Evolutionary conservation across 2,888 invertebrate species (phyloP).

Genomic region (Chalcosyrphus nemorum): DNA sequence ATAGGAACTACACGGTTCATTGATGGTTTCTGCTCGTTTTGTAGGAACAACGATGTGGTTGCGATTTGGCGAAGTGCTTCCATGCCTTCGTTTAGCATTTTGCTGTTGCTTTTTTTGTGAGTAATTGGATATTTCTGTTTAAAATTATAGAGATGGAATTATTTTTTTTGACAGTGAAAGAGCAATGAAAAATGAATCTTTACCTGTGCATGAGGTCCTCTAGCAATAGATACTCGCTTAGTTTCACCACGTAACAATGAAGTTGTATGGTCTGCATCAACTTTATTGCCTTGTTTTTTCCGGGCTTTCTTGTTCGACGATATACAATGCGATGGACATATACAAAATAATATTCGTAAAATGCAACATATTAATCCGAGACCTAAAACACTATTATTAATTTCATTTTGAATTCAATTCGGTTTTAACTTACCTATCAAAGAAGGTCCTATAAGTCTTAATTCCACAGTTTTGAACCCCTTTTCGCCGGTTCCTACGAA

Average conservation of each 20-base stretch:
- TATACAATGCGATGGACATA: slow-evolving; percentile 90
- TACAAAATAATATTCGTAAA: slow-evolving; percentile 91
- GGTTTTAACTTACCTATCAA: slow-evolving; percentile 84
- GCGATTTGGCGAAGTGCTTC: slow-evolving; percentile 82
- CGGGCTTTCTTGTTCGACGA: slow-evolving; percentile 86
- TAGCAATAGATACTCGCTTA: slow-evolving; percentile 81
- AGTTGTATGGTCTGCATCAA: slow-evolving; percentile 82
- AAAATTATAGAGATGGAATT: slow-evolving; percentile 34
- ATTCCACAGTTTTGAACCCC: slow-evolving; percentile 92
- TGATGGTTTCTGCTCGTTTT: slow-evolving; percentile 82
- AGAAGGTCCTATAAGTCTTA: slow-evolving; percentile 93
- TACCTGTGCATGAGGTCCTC: slow-evolving; percentile 80
- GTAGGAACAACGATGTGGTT: slow-evolving; percentile 82
- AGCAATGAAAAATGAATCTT: neutral
- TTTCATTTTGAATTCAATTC: neutral
- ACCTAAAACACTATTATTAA: slow-evolving; percentile 79
- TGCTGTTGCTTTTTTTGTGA: slow-evolving; percentile 80
- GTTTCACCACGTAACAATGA: slow-evolving; percentile 81
- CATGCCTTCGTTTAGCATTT: slow-evolving; percentile 82
- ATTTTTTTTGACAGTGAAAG: neutral
- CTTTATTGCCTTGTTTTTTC: slow-evolving; percentile 82
- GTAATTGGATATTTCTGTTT: slow-evolving; percentile 80
- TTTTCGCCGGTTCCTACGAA: slow-evolving; percentile 96
- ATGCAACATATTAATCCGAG: slow-evolving; percentile 92
- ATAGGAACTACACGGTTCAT: slow-evolving; percentile 81